Conservation (phyloP, 2,113 vertebrate genomes). For the Cebus imitator region DNA sequence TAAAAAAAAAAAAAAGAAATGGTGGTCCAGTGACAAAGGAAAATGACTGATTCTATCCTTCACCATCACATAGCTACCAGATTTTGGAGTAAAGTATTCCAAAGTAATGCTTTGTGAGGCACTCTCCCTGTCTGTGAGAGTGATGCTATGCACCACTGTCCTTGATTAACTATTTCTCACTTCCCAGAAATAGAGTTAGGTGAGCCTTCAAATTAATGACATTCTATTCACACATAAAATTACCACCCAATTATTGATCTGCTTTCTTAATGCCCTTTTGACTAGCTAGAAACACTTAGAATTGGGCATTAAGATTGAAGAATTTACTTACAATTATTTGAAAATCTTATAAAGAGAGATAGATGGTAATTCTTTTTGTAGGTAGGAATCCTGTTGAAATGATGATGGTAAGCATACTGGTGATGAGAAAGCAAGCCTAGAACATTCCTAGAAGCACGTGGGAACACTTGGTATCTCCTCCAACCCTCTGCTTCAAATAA, state of each 20-base stretch:
- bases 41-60: background rate
- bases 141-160: background rate
- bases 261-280: background rate
- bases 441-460: background rate
- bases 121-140: background rate
- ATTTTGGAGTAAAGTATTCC: background rate
- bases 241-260: background rate
- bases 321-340: background rate
- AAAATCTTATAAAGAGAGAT: background rate
- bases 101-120: background rate
- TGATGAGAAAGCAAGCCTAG: background rate
- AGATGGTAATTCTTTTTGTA: background rate
- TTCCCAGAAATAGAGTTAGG: background rate
- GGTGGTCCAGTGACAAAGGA: constrained; percentile 15
- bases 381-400: background rate
- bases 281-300: background rate
- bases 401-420: background rate
- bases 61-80: background rate
- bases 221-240: background rate
- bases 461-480: background rate
- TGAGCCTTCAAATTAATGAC: background rate
- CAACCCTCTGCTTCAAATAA: background rate
- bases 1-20: constrained; percentile 48
- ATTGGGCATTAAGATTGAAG: background rate
- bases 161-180: background rate